Conservation (phyloP, 2,113 vertebrate genomes). For the Cryptomyrus ogoouensis region DNA sequence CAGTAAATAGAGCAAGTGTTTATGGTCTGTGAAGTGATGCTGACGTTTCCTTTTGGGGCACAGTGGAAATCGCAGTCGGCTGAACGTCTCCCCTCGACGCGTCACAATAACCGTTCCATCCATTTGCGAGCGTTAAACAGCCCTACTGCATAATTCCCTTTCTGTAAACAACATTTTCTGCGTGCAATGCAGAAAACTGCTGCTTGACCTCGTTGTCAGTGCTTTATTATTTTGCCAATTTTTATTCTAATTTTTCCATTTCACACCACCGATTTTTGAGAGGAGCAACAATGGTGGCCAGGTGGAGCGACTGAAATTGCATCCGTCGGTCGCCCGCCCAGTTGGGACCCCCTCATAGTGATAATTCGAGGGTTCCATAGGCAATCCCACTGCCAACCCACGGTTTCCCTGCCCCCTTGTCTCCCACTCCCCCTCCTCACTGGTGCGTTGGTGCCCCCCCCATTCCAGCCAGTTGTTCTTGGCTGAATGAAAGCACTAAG, state of each 20-base stretch:
- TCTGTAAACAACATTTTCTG: neutral
- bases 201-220: neutral
- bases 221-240: neutral
- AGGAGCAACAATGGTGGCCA: neutral
- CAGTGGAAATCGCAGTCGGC: neutral
- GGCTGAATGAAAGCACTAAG: slow-evolving; percentile 68
- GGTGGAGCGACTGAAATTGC: neutral
- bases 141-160: neutral
- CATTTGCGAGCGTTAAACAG: neutral
- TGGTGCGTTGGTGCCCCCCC: slow-evolving; percentile 37
- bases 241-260: neutral
- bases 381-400: slow-evolving; percentile 4
- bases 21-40: neutral
- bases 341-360: neutral
- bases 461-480: slow-evolving; percentile 55
- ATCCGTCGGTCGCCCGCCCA: neutral
- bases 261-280: neutral
- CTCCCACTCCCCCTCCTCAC: neutral
- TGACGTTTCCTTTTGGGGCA: neutral
- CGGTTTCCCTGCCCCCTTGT: slow-evolving; percentile 41
- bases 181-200: neutral
- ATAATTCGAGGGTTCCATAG: neutral
- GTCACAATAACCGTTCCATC: neutral
- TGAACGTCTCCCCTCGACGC: neutral
- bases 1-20: neutral